Evolutionary conservation across 2,888 invertebrate species (phyloP), one percentile per base, ranked within the genome.

Genomic region (Elegia similella): DNA sequence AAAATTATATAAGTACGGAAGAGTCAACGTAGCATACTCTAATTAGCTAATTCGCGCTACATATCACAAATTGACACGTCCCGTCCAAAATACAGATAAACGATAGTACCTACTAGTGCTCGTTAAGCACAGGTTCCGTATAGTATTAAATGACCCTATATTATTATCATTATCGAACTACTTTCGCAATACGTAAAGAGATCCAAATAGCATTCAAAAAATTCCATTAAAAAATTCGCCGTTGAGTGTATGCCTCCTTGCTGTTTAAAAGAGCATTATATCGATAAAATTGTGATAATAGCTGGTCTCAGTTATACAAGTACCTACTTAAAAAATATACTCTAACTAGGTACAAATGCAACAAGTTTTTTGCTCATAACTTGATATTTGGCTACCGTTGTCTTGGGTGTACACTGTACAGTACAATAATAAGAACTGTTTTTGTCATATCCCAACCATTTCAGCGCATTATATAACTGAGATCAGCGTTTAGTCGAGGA

Each of bases 161-260:
- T 34, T 43, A 52, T 34, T 43, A 52, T 56, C 1, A 10, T 30
- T 52, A 17, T 42, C 7, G 34, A 42, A 50, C 53, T 52, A 53
- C 48, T 53, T 46, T 56, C 52, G 47, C 55, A 55, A 59, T 56
- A 56, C 56, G 44, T 52, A 48, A 53, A 56, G 47, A 38, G 50
- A 29, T 56, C 52, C 47, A 56, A 52, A 48, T 42, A 56, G 52
- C 55, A 43, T 55, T 16, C 17, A 52, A 46, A 59, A 54, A n/a
- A 12, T n/a, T 48, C 34, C 17, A 12, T 38, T 13, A 7, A 55
- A 55, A 55, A 30, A 53, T 47, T 15, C 55, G 23, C 34, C 55
- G 44, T 55, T 12, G 16, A 32, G 46, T 55, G 23, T 2, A 16
- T 54, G 54, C 32, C 42, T 42, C 53, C 53, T 29, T 43, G 55